These are phyloP conservation scores for Aphelenchoides besseyi DNA, from an alignment of 1,140 invertebrate genomes.

Conservation along the genomic window DNA sequence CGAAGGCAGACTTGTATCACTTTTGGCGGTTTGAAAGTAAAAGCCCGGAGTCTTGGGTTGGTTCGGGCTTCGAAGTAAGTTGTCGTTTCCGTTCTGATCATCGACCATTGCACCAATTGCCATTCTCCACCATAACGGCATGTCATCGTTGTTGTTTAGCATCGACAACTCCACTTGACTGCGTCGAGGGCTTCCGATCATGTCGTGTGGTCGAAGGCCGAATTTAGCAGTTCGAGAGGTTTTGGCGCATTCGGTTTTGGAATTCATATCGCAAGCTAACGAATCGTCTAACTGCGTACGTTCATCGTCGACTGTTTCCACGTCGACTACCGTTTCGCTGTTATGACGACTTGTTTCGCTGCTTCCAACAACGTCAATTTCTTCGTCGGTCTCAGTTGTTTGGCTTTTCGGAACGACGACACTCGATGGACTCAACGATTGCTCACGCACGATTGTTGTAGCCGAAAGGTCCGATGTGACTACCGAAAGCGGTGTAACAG, in stretches of 20 bases:
- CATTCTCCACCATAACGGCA: slow-evolving; percentile 24
- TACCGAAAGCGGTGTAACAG: background rate
- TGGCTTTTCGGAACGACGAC: background rate
- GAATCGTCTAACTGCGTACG: background rate
- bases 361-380: background rate
- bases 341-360: background rate
- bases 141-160: slow-evolving; percentile 24
- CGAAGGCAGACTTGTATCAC: slow-evolving; percentile 30
- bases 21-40: slow-evolving; percentile 18
- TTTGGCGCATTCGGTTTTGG: background rate
- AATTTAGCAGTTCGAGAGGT: background rate
- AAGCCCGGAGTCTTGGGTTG: slow-evolving; percentile 23
- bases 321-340: background rate
- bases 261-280: too few species aligned
- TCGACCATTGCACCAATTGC: background rate
- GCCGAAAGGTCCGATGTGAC: slow-evolving; percentile 13
- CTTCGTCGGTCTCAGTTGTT: background rate
- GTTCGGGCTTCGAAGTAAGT: slow-evolving; percentile 13
- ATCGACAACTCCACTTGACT: background rate
- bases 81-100: slow-evolving; percentile 12
- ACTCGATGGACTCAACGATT: background rate
- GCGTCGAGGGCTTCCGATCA: background rate
- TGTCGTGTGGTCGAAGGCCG: background rate
- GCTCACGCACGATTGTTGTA: slow-evolving; percentile 27
- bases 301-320: background rate